phyloP scores from a whole-genome alignment of 2,113 vertebrate species.

The Desmodus rotundus region DNA sequence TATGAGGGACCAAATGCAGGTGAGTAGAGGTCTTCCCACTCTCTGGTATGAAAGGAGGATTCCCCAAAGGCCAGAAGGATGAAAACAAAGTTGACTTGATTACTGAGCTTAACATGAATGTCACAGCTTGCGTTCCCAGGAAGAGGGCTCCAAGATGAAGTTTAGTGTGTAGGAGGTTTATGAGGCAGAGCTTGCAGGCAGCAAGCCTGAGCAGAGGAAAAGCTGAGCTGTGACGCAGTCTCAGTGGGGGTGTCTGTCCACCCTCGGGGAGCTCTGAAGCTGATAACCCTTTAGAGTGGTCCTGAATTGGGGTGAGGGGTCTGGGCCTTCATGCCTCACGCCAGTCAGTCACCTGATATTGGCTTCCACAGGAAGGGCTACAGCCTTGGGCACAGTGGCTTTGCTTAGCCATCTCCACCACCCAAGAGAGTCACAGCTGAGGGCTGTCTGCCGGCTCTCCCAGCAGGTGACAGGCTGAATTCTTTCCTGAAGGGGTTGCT shows the following conservation, averaged over 20 bases:
- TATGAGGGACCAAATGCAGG: neutral
- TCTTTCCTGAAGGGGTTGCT: neutral
- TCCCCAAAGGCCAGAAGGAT: neutral
- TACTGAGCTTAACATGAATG: neutral
- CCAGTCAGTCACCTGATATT: neutral
- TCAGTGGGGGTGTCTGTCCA: neutral
- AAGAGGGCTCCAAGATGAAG: neutral
- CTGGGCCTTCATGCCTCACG: neutral
- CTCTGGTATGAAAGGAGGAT: neutral
- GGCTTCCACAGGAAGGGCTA: neutral
- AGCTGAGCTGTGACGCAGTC: neutral
- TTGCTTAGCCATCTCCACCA: neutral
- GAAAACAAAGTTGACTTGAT: neutral
- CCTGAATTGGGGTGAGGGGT: neutral
- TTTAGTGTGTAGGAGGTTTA: neutral
- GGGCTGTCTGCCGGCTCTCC: neutral
- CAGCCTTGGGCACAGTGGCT: neutral
- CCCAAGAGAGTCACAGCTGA: neutral
- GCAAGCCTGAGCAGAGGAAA: neutral
- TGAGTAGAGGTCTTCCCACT: neutral
- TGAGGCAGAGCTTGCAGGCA: neutral
- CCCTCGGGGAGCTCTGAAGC: neutral
- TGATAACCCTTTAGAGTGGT: neutral
- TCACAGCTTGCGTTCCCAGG: neutral
- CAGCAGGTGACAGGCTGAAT: neutral